These are phyloP conservation scores for Drosophila lutescens DNA, from an alignment of 2,888 invertebrate genomes.

Conservation along the genomic window DNA sequence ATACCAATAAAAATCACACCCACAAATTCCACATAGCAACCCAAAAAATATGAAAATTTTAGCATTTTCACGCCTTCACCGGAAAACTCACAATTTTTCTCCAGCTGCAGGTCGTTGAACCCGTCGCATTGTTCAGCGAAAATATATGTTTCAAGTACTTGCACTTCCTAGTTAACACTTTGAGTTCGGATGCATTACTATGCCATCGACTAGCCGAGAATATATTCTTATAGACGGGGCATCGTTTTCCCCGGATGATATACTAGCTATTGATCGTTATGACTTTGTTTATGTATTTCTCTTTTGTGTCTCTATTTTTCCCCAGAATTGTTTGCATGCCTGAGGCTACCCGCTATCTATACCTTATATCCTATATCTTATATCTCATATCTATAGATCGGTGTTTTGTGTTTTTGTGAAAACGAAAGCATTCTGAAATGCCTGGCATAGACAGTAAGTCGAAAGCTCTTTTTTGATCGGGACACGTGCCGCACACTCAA, in stretches of 20 bases:
- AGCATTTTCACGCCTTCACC: slow-evolving; percentile 7
- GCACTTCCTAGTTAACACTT: slow-evolving; percentile 37
- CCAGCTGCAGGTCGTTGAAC: slow-evolving; percentile 33
- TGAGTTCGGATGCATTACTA: slow-evolving; percentile 23
- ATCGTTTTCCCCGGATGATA: slow-evolving; percentile 31
- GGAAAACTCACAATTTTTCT: slow-evolving; percentile 28
- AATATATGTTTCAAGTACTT: neutral
- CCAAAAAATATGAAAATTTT: slow-evolving; percentile 7
- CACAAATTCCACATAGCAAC: neutral
- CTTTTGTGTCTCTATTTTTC: neutral
- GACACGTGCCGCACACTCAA: slow-evolving; percentile 60
- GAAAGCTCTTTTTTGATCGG: slow-evolving; percentile 26
- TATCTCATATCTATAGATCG: slow-evolving; percentile 18
- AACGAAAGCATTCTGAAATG: slow-evolving; percentile 35
- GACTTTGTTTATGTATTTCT: slow-evolving; percentile 27
- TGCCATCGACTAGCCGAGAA: neutral
- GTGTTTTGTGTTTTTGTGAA: slow-evolving; percentile 12
- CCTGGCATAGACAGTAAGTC: slow-evolving; percentile 15
- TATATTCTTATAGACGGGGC: slow-evolving; percentile 19
- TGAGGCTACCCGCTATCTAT: slow-evolving; percentile 11
- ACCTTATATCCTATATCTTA: slow-evolving; percentile 17
- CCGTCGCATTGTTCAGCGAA: slow-evolving; percentile 1
- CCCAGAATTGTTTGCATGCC: slow-evolving; percentile 34
- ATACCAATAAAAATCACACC: neutral
- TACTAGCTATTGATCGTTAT: slow-evolving; percentile 34